Conservation (phyloP, 2,113 vertebrate species). For the Erythrolamprus reginae region DNA sequence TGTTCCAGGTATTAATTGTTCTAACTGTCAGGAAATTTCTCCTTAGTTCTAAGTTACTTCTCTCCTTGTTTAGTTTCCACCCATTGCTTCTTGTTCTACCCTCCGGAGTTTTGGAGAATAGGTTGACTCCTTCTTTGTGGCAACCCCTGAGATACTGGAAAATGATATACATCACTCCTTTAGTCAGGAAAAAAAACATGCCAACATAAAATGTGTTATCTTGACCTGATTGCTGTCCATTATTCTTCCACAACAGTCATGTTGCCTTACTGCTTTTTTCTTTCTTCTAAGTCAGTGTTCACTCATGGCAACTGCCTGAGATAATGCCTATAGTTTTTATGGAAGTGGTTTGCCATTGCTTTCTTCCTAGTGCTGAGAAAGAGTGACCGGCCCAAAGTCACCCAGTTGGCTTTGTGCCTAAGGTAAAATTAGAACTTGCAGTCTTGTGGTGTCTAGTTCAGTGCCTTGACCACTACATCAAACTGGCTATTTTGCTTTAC, state of each 20-base stretch:
- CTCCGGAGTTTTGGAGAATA: too few species aligned
- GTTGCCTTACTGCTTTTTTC: not conserved
- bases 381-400: not conserved
- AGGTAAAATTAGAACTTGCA: not conserved
- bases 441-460: not conserved
- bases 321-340: not conserved
- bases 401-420: not conserved
- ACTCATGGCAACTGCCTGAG: not conserved
- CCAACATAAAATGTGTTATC: not conserved
- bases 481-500: not conserved
- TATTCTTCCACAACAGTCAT: not conserved
- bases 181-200: not conserved
- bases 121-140: too few species aligned
- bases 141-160: too few species aligned
- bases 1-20: too few species aligned
- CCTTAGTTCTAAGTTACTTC: too few species aligned
- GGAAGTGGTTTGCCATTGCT: not conserved
- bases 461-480: not conserved
- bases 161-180: not conserved
- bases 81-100: too few species aligned
- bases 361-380: not conserved
- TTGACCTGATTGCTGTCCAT: not conserved
- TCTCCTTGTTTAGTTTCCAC: too few species aligned
- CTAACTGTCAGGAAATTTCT: too few species aligned
- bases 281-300: not conserved